Evolutionary conservation across 2,797 vertebrate genomes (phyloP), one percentile per base, ranked within the genome.

Genomic region (Sebastes goodei): DNA sequence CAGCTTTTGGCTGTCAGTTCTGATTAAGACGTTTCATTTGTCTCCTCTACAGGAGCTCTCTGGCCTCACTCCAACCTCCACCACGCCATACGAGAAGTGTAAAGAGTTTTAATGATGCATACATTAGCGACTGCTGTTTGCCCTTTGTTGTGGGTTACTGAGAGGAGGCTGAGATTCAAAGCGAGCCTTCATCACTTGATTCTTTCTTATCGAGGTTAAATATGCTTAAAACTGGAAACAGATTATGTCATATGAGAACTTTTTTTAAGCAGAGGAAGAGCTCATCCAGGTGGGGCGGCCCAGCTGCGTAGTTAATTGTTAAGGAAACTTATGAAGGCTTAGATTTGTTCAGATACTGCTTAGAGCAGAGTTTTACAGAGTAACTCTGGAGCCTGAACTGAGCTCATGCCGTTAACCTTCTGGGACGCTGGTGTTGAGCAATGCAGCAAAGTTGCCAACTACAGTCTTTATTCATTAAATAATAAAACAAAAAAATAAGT

Each of bases 1-100:
- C 80, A 87, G 86, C 59, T 89, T 85, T 78, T 46, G 55, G 60
- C 81, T 79, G 89, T 88, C 85, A 73, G 52, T 73, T 82, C 67
- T 90, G 84, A 93, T 91, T 86, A 84, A 91, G 79, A 80, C 21
- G 23, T 84, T 91, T 87, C 35, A 86, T 91, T 83, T 61, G 84
- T 89, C 76, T 89, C 62, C 75, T 75, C 71, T 78, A 69, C 75
- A 71, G 71, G 77, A 81, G 78, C 25, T 78, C 60, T 69, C 60
- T 76, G 86, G 82, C 83, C 64, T 56, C 59, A 78, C 56, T 65
- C 74, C 57, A 86, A 78, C 71, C 76, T 81, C 56, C 57, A 79
- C 21, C 67, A 82, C 9, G 55, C 60, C 53, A 79, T 42, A 46
- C 76, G 63, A 66, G 76, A 79, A 82, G 30, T 38, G 52, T 27